Evolutionary conservation across 2,888 invertebrate species (phyloP).

Genomic region (Lepidocyrtoides sp.): DNA sequence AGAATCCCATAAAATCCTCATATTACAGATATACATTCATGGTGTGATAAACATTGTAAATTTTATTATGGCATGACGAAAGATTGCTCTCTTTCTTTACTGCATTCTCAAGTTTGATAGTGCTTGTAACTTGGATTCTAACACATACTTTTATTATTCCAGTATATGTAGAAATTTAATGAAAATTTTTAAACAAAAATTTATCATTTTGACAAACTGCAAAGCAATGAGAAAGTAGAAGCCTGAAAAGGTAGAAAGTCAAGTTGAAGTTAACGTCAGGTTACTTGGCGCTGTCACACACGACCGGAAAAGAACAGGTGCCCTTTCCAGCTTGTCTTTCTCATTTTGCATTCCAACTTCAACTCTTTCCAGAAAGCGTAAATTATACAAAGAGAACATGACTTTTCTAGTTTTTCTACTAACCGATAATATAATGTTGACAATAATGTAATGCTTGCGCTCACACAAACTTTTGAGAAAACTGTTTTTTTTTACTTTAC

Average conservation of each 20-base stretch:
- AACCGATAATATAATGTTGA: background rate
- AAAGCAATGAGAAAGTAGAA: slow-evolving; percentile 11
- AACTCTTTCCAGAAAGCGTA: background rate
- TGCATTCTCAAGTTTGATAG: too few relatives aligned
- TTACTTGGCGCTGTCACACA: slow-evolving; percentile 6
- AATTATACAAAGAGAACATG: background rate
- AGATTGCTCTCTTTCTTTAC: too few relatives aligned
- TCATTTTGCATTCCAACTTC: slow-evolving; percentile 10
- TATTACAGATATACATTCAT: too few relatives aligned
- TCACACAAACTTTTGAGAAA: too few relatives aligned
- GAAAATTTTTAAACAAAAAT: background rate
- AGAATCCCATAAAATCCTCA: too few relatives aligned
- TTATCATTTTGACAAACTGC: background rate
- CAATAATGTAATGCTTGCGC: background rate
- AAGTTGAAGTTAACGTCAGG: slow-evolving; percentile 39
- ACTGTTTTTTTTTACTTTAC: too few relatives aligned
- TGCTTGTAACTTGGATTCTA: background rate
- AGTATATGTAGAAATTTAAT: background rate
- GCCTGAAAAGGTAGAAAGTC: background rate
- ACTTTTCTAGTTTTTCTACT: background rate
- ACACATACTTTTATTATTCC: background rate
- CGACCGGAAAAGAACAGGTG: slow-evolving; percentile 8
- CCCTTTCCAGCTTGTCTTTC: slow-evolving; percentile 40
- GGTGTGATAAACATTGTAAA: too few relatives aligned
- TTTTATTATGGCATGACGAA: too few relatives aligned